Evolutionary conservation across 2,113 vertebrate genomes (phyloP).

Genomic region (Halcyon malimbica): DNA sequence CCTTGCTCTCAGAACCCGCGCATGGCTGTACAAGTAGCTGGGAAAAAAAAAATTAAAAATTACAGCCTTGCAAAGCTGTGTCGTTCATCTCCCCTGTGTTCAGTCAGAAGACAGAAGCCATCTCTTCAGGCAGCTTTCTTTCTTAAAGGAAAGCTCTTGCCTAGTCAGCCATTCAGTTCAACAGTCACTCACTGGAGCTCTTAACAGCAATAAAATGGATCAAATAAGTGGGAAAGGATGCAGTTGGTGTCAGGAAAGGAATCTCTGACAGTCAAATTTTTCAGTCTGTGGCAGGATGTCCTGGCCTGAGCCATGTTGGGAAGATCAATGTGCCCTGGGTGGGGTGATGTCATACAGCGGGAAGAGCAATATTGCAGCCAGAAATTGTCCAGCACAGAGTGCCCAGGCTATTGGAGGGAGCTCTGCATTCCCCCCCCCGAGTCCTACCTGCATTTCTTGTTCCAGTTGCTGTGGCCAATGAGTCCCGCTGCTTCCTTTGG

Average conservation of each 20-base stretch:
- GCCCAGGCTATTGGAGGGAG: background rate
- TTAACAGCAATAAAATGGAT: background rate
- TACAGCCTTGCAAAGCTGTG: background rate
- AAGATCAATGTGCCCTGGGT: background rate
- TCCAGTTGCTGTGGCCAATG: background rate
- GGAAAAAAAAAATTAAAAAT: background rate
- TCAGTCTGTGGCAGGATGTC: background rate
- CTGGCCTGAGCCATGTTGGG: background rate
- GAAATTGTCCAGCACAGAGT: background rate
- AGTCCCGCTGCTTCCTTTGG: background rate
- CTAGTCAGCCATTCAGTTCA: background rate
- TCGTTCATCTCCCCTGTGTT: background rate
- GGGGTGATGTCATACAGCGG: background rate
- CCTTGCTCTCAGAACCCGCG: background rate
- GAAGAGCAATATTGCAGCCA: background rate
- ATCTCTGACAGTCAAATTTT: background rate
- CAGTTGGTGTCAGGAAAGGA: background rate
- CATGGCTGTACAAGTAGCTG: background rate
- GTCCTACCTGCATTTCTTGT: background rate
- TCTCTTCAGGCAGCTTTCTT: background rate
- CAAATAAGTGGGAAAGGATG: background rate
- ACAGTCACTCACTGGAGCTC: background rate
- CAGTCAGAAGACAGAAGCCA: background rate
- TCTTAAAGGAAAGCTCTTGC: background rate
- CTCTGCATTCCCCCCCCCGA: background rate